Percentiles rank a stretch among this genome's conserved stretches.
These are phyloP conservation scores for Tetraneura akinire DNA, from an alignment of 1,140 invertebrate genomes.

Conservation along the genomic window DNA sequence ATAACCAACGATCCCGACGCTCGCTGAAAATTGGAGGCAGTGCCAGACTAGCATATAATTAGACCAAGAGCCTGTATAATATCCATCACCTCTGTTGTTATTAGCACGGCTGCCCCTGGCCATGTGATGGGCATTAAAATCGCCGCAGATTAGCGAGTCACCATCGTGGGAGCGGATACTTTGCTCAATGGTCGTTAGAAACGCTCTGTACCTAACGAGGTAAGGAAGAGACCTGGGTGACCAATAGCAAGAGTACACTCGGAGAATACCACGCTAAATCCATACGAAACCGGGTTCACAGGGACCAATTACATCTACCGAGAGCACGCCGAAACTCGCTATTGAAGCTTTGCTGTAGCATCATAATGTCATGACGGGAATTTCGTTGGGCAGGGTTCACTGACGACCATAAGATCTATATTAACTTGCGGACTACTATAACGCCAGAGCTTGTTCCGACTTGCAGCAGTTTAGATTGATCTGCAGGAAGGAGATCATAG, in stretches of 20 bases:
- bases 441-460: not conserved
- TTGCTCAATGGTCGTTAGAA: not conserved
- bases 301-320: too few relatives aligned
- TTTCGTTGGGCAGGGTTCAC: too few relatives aligned
- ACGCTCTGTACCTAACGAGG: fast-evolving
- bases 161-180: not conserved
- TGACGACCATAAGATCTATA: too few relatives aligned
- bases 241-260: not conserved
- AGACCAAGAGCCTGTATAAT: not conserved
- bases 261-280: too few relatives aligned
- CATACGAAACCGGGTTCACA: too few relatives aligned
- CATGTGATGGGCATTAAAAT: too few relatives aligned
- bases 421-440: not conserved
- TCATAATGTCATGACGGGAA: too few relatives aligned
- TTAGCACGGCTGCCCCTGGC: not conserved
- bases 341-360: too few relatives aligned
- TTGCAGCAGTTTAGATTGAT: too few relatives aligned
- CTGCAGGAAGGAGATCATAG: not conserved
- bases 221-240: too few relatives aligned
- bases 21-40: not conserved
- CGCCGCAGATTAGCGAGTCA: too few relatives aligned
- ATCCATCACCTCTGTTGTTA: not conserved
- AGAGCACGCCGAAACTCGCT: too few relatives aligned
- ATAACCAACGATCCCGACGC: not conserved
- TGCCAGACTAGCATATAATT: not conserved